Conservation (phyloP, 2,113 vertebrate genomes). For the Hydrochoerus hydrochaeris region DNA sequence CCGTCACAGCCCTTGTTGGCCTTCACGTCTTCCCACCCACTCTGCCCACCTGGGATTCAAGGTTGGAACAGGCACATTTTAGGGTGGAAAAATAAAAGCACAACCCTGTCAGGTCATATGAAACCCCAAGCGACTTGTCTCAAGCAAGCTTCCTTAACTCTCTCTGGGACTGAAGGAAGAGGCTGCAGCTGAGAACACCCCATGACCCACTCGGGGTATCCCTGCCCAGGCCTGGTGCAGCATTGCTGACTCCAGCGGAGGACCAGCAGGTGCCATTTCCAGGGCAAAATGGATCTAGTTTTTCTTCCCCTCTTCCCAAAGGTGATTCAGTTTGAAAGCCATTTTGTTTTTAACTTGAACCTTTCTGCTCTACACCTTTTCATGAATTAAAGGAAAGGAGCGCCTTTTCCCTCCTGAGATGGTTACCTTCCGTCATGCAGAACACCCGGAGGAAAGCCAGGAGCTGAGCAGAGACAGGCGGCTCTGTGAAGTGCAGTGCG, state of each 20-base stretch:
- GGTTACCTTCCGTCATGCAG: constrained; percentile 98
- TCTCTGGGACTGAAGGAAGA: not conserved
- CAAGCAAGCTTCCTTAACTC: not conserved
- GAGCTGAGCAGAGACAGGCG: constrained; percentile 96
- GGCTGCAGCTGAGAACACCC: not conserved
- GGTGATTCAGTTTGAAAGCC: not conserved
- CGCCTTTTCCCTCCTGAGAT: not conserved
- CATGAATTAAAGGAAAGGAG: not conserved
- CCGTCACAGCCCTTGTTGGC: not conserved
- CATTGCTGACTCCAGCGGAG: not conserved
- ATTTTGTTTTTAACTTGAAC: constrained; percentile 46
- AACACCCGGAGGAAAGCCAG: constrained; percentile 98
- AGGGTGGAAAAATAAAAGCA: not conserved
- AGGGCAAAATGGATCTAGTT: not conserved
- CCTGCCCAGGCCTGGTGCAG: no score
- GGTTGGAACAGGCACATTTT: not conserved
- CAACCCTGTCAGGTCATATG: rapidly evolving
- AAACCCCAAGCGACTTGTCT: not conserved
- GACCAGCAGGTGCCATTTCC: not conserved
- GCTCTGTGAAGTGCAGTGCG: constrained; percentile 94
- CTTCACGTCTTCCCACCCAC: not conserved
- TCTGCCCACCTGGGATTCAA: not conserved
- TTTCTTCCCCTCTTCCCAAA: not conserved
- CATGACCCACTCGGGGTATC: not conserved
- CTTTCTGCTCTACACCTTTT: not conserved